These are phyloP conservation scores for Eristalis tenax DNA, from an alignment of 2,888 invertebrate species.

Conservation along the genomic window DNA sequence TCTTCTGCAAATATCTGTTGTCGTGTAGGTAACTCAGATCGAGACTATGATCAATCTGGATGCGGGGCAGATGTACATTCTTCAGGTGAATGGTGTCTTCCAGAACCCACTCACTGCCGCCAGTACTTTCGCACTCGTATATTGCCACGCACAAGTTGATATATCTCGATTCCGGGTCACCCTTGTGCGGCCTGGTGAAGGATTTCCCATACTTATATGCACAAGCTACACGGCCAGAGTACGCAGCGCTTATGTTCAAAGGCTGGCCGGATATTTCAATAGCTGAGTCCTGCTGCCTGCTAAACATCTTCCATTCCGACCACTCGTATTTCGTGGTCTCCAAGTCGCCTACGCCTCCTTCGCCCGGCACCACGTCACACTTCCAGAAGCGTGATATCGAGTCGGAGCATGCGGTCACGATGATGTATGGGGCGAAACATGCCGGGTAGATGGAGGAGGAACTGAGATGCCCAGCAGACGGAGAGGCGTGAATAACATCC, in stretches of 20 bases:
- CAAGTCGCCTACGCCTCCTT: slow-evolving; percentile 60
- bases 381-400: slow-evolving; percentile 94
- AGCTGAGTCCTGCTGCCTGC: slow-evolving; percentile 85
- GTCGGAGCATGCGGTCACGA: slow-evolving; percentile 97
- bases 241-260: slow-evolving; percentile 96
- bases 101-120: slow-evolving; percentile 95
- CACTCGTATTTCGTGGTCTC: slow-evolving; percentile 84
- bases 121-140: slow-evolving; percentile 99
- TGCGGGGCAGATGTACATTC: slow-evolving; percentile 93
- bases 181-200: slow-evolving; percentile 90
- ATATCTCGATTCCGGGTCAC: slow-evolving; percentile 90
- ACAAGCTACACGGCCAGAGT: slow-evolving; percentile 98
- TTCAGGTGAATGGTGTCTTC: slow-evolving; percentile 97
- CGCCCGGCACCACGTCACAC: slow-evolving; percentile 82
- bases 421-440: slow-evolving; percentile 98
- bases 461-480: slow-evolving; percentile 97
- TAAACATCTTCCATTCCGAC: slow-evolving; percentile 95
- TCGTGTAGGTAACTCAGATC: slow-evolving; percentile 92
- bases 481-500: slow-evolving; percentile 95
- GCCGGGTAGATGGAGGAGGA: slow-evolving; percentile 99
- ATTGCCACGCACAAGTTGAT: slow-evolving; percentile 97
- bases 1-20: slow-evolving; percentile 90
- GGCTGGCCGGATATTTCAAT: slow-evolving; percentile 92
- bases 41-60: slow-evolving; percentile 90
- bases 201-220: slow-evolving; percentile 97